Base-by-base conservation (phyloP, 1,140 invertebrate genomes). In the Diorhabda sublineata region DNA sequence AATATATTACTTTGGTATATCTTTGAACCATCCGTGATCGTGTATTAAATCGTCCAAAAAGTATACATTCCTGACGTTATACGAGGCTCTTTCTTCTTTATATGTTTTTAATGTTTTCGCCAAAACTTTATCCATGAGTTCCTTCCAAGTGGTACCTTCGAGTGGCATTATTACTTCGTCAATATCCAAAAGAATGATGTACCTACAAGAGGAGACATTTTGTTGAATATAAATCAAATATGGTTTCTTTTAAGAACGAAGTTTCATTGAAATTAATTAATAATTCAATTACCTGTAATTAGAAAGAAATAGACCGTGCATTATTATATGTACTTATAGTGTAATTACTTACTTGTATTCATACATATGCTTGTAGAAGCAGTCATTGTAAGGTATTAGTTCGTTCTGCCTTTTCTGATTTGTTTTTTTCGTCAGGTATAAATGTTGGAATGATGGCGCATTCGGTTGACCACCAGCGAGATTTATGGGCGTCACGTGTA, bases 381-480 rank as follows among this genome's bases (percentile, higher is more conserved):
- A 98, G 79, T 98, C 96, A 81, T 98, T 98, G 84, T 98, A 98
- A 1, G 96, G 95, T 73, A 98, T 96, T 52, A 98, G 84, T 81
- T 98, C 96, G 81, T 97, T 96, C 77, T 97, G 94, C 7, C 96
- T 83, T 79, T 98, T 98, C 81, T 96, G 89, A 76, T 92, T 96
- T 2, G 92, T 90, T 80, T 94, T 94, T 79, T 94, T 94, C 59
- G 92, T 92, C 4, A 97, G 84, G 75, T 95, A 97, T 80, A 94
- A 86, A 80, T 96, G 94, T 76, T 95, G 91, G 64, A 96, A 90
- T 0, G 90, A 89, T 0, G 92, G 93, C 5, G 94, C 86, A 77
- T 97, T 98, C 0, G 95, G 95, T 76, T 95, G 93, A 0, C 94
- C 92, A 0, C 95, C 96, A 0, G 95, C 94, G 60, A 98, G 81